Evolutionary conservation across 1,140 invertebrate species (phyloP).

Genomic region (Thereuonema tuberculata): DNA sequence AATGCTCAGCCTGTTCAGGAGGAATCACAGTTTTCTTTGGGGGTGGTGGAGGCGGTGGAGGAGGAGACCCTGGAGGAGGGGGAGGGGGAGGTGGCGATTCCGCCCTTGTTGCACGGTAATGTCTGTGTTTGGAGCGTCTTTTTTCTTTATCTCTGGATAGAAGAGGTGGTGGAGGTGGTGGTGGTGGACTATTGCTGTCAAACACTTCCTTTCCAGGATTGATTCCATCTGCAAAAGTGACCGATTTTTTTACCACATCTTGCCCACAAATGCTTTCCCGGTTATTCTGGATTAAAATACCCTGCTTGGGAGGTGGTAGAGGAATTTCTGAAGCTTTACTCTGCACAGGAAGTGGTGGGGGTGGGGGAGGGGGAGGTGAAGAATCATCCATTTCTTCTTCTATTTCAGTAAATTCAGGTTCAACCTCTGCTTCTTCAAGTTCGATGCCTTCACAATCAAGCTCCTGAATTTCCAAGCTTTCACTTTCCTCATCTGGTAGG

Average conservation of each 20-base stretch:
- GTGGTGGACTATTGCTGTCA: constrained; percentile 9
- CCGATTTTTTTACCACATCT: constrained; percentile 15
- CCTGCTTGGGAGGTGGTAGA: constrained; percentile 13
- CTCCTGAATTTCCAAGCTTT: not conserved
- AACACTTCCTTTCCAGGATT: constrained; percentile 15
- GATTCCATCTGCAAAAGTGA: constrained; percentile 20
- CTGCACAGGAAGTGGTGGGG: not conserved
- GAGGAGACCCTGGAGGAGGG: constrained; percentile 13
- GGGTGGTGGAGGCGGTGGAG: constrained; percentile 17
- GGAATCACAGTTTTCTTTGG: constrained; percentile 10
- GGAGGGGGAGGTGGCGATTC: constrained; percentile 13
- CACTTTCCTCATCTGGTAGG: not conserved
- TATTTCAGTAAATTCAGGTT: not conserved
- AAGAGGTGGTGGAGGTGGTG: constrained; percentile 15
- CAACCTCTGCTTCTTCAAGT: not conserved
- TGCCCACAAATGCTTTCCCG: not conserved
- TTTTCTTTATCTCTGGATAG: constrained; percentile 11
- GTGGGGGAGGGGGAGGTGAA: constrained; percentile 3
- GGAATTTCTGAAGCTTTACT: not conserved
- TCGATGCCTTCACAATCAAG: too few relatives aligned
- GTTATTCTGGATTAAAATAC: constrained; percentile 13
- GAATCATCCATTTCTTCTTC: not conserved
- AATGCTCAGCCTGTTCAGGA: not conserved
- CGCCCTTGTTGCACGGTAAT: not conserved
- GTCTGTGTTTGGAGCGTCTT: constrained; percentile 11